Evolutionary conservation across 37 sponge, comb jelly and placozoan genomes (phyloP), one percentile per base, ranked within the genome.

Genomic region (Aplysina aerophoba): DNA sequence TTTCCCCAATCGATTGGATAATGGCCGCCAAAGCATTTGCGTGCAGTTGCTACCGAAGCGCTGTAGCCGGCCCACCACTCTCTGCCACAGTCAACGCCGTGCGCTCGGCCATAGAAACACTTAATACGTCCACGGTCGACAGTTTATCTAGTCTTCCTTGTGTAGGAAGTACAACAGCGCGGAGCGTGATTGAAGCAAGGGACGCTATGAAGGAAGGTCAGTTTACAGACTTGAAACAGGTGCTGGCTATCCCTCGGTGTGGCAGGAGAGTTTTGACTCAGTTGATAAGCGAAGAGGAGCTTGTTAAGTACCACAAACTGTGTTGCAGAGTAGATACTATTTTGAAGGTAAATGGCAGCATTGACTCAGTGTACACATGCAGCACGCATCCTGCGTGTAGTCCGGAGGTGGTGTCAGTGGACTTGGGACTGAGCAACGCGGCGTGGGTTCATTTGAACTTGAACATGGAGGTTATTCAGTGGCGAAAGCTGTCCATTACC

Each of bases 361-460:
- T 11, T 44, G 50, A 8, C 8, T 44, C 8, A 44, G 50, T 44
- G 50, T 3, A 44, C 50, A 3, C 6, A 11, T 3, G 8, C 6
- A 11, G 50, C 8, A 3, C 50, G 50, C 50, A 44, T 44, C 6
- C 50, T 44, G 50, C 50, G 24, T 75, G 78, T 40, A 36, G 6
- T 41, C 54, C 78, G 4, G 54, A 50, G 25, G 22, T 75, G 44
- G 78, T 75, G 17, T 75, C 78, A 0, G 12, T 75, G 1, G 78
- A 75, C 54, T 40, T 75, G 21, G 78, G 78, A 53, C 78, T 24
- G 22, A 37, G 39, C 20, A 75, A 75, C 37, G 24, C 50, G 31
- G 31, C 78, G 13, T 75, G 78, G 78, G 53, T 21, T 17, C 53
- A 41, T n/a, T 24, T 75, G 53, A 75, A 24, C n/a, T 75, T 53